Percentiles rank a stretch among this genome's conserved stretches.
Evolutionary conservation across 2,797 vertebrate genomes (phyloP).

Genomic region (Chelonia mydas): DNA sequence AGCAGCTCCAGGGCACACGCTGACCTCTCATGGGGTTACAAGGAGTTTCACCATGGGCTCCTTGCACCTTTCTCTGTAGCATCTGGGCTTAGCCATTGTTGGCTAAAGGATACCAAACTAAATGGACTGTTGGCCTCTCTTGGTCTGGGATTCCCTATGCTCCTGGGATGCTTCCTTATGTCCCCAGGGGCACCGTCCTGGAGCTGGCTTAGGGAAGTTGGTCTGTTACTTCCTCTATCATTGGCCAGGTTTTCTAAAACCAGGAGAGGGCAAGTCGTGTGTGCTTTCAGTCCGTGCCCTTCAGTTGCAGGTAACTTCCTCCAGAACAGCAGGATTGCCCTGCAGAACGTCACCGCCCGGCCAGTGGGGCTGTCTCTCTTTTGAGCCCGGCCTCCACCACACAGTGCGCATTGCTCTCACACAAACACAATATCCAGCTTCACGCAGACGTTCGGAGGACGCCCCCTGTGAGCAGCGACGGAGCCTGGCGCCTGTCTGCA

Average conservation of each 20-base stretch:
- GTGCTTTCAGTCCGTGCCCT: neutral
- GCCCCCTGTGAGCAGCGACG: neutral
- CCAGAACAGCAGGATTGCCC: neutral
- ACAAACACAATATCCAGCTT: neutral
- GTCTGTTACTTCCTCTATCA: neutral
- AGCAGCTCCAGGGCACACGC: neutral
- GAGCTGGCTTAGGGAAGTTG: neutral
- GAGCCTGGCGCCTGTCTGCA: neutral
- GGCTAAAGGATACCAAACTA: neutral
- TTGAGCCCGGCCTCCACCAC: neutral
- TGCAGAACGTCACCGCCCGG: accelerated
- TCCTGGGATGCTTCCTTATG: neutral
- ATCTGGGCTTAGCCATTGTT: neutral
- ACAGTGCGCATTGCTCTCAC: too few species aligned
- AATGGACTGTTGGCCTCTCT: neutral
- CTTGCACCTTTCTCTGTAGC: neutral
- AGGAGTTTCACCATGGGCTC: neutral
- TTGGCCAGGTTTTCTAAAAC: neutral
- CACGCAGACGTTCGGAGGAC: neutral
- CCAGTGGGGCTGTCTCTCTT: neutral
- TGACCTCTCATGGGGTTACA: neutral
- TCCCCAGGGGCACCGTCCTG: too few species aligned
- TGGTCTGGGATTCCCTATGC: neutral
- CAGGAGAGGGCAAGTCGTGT: neutral
- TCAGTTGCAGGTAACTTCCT: neutral